phyloP scores from a whole-genome alignment of 2,888 invertebrate species.

The Cistogaster globosa region DNA sequence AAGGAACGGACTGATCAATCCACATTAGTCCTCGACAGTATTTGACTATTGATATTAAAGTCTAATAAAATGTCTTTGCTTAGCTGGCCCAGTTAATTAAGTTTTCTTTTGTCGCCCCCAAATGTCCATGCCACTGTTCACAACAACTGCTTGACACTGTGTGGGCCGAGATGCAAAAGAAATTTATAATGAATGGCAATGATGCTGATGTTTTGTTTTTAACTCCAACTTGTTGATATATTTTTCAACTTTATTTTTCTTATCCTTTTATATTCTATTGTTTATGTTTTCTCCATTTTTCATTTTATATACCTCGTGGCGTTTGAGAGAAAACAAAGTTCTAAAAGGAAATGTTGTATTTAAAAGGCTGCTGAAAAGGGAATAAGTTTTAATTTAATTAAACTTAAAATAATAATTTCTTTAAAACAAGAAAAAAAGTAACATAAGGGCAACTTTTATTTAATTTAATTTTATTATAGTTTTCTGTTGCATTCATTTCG shows the following conservation, averaged over 20 bases:
- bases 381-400: slow-evolving; percentile 59
- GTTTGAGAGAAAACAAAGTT: not conserved
- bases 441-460: slow-evolving; percentile 16
- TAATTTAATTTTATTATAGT: not conserved
- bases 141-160: too few relatives aligned
- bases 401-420: slow-evolving; percentile 56
- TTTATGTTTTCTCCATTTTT: not conserved
- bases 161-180: too few relatives aligned
- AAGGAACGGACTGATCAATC: too few relatives aligned
- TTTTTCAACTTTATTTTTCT: not conserved
- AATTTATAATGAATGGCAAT: too few relatives aligned
- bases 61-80: too few relatives aligned
- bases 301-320: not conserved
- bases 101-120: too few relatives aligned
- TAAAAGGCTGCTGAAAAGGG: not conserved
- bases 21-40: too few relatives aligned
- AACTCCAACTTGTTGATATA: slow-evolving; percentile 27
- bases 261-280: not conserved
- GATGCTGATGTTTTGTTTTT: too few relatives aligned
- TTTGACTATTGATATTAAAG: too few relatives aligned
- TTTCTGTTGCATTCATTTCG: too few relatives aligned
- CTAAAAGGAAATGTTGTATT: not conserved
- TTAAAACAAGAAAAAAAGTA: slow-evolving; percentile 21
- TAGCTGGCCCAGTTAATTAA: too few relatives aligned
- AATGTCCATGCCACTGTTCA: too few relatives aligned